Percentiles rank a stretch among this genome's conserved stretches.
Conservation (phyloP, 2,113 vertebrate genomes). For the Jacana jacana region DNA sequence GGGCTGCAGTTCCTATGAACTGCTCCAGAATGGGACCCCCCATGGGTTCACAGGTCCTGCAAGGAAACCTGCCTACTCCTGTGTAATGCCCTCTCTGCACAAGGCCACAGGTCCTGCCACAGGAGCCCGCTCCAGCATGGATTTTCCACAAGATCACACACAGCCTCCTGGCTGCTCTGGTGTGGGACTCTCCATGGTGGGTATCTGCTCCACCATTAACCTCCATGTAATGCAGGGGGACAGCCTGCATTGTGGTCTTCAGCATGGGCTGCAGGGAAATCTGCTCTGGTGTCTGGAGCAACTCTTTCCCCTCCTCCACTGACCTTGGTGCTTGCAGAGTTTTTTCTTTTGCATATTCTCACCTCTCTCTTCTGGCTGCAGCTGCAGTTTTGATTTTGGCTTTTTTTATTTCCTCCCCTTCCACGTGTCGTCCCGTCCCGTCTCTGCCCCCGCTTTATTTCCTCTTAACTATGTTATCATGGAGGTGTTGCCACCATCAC, state of each 20-base stretch:
- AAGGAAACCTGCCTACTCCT: background rate
- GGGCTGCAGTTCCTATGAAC: background rate
- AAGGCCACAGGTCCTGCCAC: background rate
- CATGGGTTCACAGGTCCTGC: background rate
- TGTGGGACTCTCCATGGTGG: accelerated
- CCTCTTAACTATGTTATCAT: background rate
- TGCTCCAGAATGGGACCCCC: background rate
- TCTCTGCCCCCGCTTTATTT: too few species aligned
- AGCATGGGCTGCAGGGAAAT: background rate
- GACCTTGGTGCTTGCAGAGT: background rate
- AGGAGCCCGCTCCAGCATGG: background rate
- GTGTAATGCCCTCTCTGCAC: background rate
- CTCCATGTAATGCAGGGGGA: background rate
- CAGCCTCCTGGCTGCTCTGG: background rate
- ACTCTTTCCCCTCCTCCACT: background rate
- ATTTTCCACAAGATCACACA: background rate
- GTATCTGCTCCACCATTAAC: background rate
- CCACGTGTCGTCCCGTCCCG: too few species aligned
- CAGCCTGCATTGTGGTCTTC: background rate
- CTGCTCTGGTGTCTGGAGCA: accelerated
- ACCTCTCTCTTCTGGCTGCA: background rate
- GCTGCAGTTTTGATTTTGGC: background rate
- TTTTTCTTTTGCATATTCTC: background rate
- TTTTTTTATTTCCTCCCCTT: too few species aligned
- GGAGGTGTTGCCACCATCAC: accelerated